Evolutionary conservation across 2,888 invertebrate species (phyloP), one percentile per base, ranked within the genome.

Genomic region (Helicoverpa assulta): DNA sequence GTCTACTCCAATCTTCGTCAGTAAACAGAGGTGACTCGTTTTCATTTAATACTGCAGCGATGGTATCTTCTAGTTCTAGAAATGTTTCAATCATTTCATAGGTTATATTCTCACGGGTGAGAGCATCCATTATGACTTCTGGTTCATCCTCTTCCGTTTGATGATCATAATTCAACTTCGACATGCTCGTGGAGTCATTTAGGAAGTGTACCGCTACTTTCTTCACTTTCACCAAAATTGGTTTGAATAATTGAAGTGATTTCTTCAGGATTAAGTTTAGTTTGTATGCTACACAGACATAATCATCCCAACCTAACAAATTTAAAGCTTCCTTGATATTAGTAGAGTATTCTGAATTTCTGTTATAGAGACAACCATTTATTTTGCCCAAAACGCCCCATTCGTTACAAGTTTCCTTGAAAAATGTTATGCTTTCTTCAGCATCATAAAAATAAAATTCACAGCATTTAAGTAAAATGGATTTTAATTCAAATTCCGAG

Each of bases 51-150:
- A 29, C 16, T 50, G 14, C 65, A 3, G 6, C 6, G 0, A 70
- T 1, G 0, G 37, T 29, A 18, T 70, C 29, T 37, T 64, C 19
- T 64, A 70, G 54, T 5, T 19, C 8, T 21, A 70, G 1, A 18
- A 73, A 64, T 43, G 47, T 50, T 21, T 73, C 70, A 5, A 70
- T 21, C 73, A 73, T 70, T 12, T 55, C 19, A 40, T 70, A 72
- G 12, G n/a, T 70, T 1, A 65, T 21, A 2, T n/a, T 18, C 70
- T 73, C 73, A 50, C n/a, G 50, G 8, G 26, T 33, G 0, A 19
- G 47, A 1, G 40, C 51, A 29, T 55, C 18, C 21, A 55, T 10
- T 16, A 73, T 26, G 0, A 43, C 66, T 6, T 51, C 18, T 5
- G 73, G 70, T 33, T 73, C 40, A n/a, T 19, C 16, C 16, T 10